Evolutionary conservation across 2,888 invertebrate genomes (phyloP).

Genomic region (Tethea ocularis): DNA sequence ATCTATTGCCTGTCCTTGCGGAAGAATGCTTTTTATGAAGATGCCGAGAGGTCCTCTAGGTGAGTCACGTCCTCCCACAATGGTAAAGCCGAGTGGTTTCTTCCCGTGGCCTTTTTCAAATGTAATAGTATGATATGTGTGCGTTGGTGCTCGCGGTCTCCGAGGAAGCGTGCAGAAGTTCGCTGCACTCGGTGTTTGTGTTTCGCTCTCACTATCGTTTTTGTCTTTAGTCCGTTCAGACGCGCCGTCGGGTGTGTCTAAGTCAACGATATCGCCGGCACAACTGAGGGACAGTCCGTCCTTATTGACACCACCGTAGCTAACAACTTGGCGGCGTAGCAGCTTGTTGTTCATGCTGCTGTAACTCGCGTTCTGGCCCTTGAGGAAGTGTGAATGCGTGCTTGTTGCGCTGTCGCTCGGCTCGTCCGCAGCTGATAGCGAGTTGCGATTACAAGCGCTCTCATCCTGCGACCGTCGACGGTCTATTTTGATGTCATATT

Average conservation of each 20-base stretch:
- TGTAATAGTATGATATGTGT: conserved; percentile 88
- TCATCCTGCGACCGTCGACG: conserved; percentile 85
- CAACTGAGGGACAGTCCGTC: conserved; percentile 73
- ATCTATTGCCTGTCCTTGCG: conserved; percentile 92
- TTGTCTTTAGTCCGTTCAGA: conserved; percentile 60
- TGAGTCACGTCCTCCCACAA: conserved; percentile 94
- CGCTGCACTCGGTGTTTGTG: conserved; percentile 75
- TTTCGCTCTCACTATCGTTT: conserved; percentile 67
- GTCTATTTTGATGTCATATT: conserved; percentile 86
- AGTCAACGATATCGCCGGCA: conserved; percentile 66
- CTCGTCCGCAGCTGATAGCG: conserved; percentile 77
- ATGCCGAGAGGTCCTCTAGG: conserved; percentile 93
- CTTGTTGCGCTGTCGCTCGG: conserved; percentile 61
- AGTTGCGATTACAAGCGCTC: conserved; percentile 76
- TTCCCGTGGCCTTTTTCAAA: conserved; percentile 92
- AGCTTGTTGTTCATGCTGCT: conserved; percentile 86
- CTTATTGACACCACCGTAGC: conserved; percentile 79
- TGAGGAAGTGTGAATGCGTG: conserved; percentile 85
- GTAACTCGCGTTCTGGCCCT: conserved; percentile 84
- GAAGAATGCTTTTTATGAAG: conserved; percentile 93
- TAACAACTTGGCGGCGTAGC: conserved; percentile 82
- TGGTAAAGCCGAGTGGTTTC: conserved; percentile 94
- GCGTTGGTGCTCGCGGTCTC: conserved; percentile 86
- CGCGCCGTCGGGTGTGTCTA: conserved; percentile 67
- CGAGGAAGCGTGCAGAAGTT: conserved; percentile 90